phyloP scores from a whole-genome alignment of 2,888 invertebrate species.

The Melipona beecheii region DNA sequence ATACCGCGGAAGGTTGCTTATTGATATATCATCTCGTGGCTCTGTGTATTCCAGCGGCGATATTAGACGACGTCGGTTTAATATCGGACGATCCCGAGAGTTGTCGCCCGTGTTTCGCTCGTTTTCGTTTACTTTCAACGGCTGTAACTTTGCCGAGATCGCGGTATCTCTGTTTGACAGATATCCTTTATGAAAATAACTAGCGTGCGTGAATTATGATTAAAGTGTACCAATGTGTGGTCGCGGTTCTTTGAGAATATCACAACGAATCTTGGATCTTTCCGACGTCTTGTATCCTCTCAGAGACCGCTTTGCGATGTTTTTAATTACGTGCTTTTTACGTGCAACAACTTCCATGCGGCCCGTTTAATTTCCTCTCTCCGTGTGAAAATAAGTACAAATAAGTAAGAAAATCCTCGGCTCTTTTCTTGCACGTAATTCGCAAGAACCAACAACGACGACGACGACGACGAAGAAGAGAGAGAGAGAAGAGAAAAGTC shows the following conservation, averaged over 20 bases:
- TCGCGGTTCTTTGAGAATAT: no score
- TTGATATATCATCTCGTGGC: constrained; percentile 23
- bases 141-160: background rate
- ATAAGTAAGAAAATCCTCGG: background rate
- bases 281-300: no score
- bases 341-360: no score
- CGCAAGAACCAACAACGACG: background rate
- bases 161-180: background rate
- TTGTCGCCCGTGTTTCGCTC: background rate
- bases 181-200: background rate
- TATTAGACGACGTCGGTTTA: constrained; percentile 35
- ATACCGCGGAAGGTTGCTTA: constrained; percentile 10
- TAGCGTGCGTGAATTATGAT: no score
- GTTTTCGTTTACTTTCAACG: background rate
- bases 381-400: no score
- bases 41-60: constrained; percentile 12
- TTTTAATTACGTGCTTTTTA: no score
- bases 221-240: no score
- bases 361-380: no score
- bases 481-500: constrained; percentile 6
- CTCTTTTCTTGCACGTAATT: background rate
- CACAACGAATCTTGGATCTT: no score
- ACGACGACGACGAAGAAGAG: background rate
- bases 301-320: no score
- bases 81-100: constrained; percentile 13